Evolutionary conservation across 2,113 vertebrate genomes (phyloP).

Genomic region (Ceuthmochares aereus): DNA sequence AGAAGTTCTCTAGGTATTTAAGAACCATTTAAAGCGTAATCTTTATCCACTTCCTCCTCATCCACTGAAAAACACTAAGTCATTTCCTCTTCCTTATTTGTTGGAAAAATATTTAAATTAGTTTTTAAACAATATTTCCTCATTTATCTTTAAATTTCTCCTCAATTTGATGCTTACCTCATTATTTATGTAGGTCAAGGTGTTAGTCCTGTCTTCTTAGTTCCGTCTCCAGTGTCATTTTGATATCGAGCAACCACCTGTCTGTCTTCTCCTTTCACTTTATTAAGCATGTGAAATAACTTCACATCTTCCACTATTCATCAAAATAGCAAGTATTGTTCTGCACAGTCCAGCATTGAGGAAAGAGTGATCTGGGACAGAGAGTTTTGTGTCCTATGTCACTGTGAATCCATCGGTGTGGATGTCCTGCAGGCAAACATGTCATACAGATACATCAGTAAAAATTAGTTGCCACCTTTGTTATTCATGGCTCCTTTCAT

Average conservation of each 20-base stretch:
- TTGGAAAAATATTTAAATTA: not conserved
- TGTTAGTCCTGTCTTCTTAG: not conserved
- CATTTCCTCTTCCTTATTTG: not conserved
- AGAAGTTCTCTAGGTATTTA: not conserved
- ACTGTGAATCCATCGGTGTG: not conserved
- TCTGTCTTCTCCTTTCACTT: not conserved
- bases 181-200: not conserved
- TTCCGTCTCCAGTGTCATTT: not conserved
- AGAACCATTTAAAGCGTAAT: not conserved
- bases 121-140: not conserved
- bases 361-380: not conserved
- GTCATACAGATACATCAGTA: not conserved
- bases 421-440: not conserved
- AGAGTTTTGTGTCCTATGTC: not conserved
- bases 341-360: not conserved
- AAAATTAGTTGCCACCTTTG: not conserved
- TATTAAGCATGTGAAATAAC: not conserved
- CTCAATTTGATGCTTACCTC: not conserved
- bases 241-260: not conserved
- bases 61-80: not conserved
- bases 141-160: not conserved
- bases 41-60: not conserved
- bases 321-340: not conserved
- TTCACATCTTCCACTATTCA: not conserved
- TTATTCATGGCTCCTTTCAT: not conserved